Conservation (phyloP, 2,113 vertebrate genomes). For the Centropristis striata region DNA sequence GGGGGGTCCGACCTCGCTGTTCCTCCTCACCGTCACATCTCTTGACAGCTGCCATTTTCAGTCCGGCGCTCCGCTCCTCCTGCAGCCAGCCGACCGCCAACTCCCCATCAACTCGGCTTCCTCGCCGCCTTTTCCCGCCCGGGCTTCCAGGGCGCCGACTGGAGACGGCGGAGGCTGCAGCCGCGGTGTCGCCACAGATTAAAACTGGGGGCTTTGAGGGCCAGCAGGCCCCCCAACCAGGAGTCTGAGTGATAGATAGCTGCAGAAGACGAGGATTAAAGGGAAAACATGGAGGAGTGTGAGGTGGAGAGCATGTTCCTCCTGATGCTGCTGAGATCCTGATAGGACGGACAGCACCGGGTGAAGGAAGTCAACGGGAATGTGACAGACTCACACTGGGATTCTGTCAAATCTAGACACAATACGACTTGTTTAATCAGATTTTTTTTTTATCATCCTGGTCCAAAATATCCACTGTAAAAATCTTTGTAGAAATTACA, state of each 20-base stretch:
- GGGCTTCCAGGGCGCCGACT: constrained; percentile 54
- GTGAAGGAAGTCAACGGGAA: too few relatives aligned
- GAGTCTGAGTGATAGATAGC: constrained; percentile 8
- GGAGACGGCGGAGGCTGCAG: constrained; percentile 43
- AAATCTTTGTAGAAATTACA: too few relatives aligned
- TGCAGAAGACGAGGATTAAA: not conserved
- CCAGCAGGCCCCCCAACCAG: constrained; percentile 7
- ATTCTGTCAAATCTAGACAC: not conserved
- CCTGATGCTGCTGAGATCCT: constrained; percentile 3
- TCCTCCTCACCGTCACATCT: constrained; percentile 70
- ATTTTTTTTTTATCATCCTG: too few relatives aligned
- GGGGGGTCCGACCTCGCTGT: constrained; percentile 30
- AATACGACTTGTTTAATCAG: too few relatives aligned
- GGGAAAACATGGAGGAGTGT: constrained; percentile 37
- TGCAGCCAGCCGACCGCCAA: constrained; percentile 62
- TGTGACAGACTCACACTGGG: not conserved
- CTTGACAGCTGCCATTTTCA: constrained; percentile 87
- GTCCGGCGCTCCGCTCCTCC: constrained; percentile 42
- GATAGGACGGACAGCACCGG: not conserved
- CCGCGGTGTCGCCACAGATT: constrained; percentile 61
- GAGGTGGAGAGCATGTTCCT: constrained; percentile 26
- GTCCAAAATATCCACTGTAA: too few relatives aligned
- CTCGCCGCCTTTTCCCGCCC: constrained; percentile 65
- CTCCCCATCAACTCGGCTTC: constrained; percentile 66
- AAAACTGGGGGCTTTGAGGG: constrained; percentile 33